A percentile compares a stretch with the other conserved stretches of the same genome.
These are phyloP conservation scores for Rhodinocichla rosea DNA, from an alignment of 2,113 vertebrate species.

Conservation along the genomic window DNA sequence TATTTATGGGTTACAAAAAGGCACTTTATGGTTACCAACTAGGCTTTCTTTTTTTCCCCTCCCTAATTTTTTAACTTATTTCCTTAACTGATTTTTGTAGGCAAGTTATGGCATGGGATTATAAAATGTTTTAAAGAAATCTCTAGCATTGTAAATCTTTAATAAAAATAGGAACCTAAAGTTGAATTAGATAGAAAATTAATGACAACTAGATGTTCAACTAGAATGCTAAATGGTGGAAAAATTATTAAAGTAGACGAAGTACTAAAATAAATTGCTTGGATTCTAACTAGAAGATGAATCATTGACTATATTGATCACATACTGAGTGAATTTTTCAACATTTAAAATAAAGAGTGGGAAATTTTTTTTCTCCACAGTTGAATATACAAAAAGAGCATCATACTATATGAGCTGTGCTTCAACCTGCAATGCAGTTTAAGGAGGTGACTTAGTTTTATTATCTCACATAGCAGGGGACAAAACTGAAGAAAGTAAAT, in stretches of 20 bases:
- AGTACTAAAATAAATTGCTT: background rate
- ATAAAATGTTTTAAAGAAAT: background rate
- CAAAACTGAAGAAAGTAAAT: background rate
- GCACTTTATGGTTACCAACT: background rate
- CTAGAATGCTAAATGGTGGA: background rate
- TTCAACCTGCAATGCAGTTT: background rate
- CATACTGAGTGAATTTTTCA: background rate
- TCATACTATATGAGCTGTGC: background rate
- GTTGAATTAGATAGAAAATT: background rate
- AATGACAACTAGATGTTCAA: background rate
- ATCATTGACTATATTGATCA: background rate
- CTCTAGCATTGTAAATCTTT: background rate
- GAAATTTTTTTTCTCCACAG: background rate
- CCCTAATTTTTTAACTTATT: background rate
- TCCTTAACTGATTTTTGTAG: background rate
- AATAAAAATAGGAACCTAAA: background rate
- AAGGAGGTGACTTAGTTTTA: background rate
- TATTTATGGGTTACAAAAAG: background rate
- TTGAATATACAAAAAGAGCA: background rate
- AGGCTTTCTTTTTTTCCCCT: background rate
- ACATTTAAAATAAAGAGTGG: background rate
- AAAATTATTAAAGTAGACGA: background rate
- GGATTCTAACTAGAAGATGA: background rate
- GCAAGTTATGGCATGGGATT: background rate
- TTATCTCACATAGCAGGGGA: accelerated